Evolutionary conservation across 1,140 invertebrate species (phyloP), one percentile per base, ranked within the genome.

Genomic region (Drosophila trapezifrons): DNA sequence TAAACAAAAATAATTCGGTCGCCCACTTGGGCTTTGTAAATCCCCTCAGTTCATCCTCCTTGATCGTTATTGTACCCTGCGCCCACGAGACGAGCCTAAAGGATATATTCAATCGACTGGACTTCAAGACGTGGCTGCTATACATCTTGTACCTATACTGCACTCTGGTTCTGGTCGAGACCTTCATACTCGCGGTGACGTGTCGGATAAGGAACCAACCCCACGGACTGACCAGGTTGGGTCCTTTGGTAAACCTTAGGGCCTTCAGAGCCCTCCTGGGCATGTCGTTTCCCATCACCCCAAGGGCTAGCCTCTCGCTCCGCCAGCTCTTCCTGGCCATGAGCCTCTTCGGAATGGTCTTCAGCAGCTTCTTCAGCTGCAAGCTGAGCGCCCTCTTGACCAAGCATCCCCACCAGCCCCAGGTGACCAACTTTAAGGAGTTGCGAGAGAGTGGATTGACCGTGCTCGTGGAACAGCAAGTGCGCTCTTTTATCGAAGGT

Each of bases 211-310:
- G 20, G 12, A 5, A 55, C 0, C 37, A n/a, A 25, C n/a, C 38
- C 3, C 27, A 42, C 3, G 27, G 40, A 12, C 17, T 51, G 0
- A 25, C 20, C 4, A 43, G 22, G 12, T 17, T 22, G 5, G 42
- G 17, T 8, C 22, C 65, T 2, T 32, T 70, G 3, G 7, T 62
- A 0, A 78, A 79, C 18, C 42, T 79, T 2, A 51, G 64, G 0
- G 76, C 65, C 8, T 65, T 79, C 7, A n/a, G 72, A n/a, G 64
- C 65, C 9, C 47, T 80, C 10, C 10, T 79, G 9, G 78, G 78
- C 2, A n/a, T 71, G 4, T 25, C 71, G 3, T 55, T 66, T 15
- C 52, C 56, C 6, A 17, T 42, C 9, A 51, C 20, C 1, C 46
- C 47, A 22, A 40, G 64, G 9, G 37, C 8, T 3, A 70, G 43